Conservation (phyloP, 2,113 vertebrate genomes). For the Cyprinodon brontotheroides region DNA sequence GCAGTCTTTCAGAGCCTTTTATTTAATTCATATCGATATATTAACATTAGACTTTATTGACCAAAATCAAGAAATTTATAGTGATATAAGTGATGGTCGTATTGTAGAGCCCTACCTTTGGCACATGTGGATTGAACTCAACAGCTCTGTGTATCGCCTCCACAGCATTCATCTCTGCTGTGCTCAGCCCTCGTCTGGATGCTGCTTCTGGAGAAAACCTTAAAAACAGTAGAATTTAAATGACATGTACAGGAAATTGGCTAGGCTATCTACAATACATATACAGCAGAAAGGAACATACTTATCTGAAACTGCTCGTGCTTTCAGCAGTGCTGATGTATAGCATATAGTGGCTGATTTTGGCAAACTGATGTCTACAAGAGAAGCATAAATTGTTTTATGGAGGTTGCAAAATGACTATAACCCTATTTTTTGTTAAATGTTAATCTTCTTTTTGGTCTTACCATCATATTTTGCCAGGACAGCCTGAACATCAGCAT, state of each 20-base stretch:
- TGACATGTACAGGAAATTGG: neutral
- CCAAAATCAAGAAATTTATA: too few species aligned
- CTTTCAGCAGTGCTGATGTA: conserved; percentile 98
- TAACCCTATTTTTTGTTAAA: neutral
- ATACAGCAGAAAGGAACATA: conserved; percentile 67
- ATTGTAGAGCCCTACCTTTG: conserved; percentile 83
- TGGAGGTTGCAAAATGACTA: neutral
- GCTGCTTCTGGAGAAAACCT: conserved; percentile 98
- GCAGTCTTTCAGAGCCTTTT: too few species aligned
- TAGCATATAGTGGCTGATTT: conserved; percentile 99
- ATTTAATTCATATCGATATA: too few species aligned
- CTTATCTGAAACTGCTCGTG: conserved; percentile 98
- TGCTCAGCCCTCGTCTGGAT: conserved; percentile 95
- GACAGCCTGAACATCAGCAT: conserved; percentile 98
- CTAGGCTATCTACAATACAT: neutral
- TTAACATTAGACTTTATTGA: too few species aligned
- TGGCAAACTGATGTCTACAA: conserved; percentile 96
- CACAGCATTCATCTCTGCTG: conserved; percentile 98
- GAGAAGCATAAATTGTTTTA: neutral
- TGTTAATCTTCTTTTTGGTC: conserved; percentile 13
- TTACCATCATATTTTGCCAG: conserved; percentile 98
- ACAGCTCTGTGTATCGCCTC: conserved; percentile 99
- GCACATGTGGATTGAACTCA: conserved; percentile 99
- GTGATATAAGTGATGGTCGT: too few species aligned
- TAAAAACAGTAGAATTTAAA: neutral